Conservation (phyloP, 2,113 vertebrate species). For the Felis chaus region DNA sequence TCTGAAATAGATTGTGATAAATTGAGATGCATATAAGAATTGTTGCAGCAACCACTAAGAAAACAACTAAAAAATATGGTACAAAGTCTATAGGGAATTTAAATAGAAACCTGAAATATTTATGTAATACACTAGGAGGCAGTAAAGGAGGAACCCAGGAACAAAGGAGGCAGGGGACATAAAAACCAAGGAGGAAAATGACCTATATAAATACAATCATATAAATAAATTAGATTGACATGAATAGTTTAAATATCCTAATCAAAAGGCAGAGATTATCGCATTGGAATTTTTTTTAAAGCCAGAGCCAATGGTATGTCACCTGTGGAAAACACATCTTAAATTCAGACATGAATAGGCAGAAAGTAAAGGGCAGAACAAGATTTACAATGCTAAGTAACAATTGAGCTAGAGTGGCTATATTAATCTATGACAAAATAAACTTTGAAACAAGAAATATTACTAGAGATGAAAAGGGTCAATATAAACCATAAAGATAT, state of each 20-base stretch:
- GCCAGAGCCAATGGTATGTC: not conserved
- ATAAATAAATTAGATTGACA: not conserved
- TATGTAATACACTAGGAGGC: not conserved
- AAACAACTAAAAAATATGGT: not conserved
- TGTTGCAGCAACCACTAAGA: not conserved
- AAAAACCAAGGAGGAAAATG: not conserved
- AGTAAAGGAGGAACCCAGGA: not conserved
- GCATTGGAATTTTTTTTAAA: not conserved
- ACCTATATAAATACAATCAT: not conserved
- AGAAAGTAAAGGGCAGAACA: not conserved
- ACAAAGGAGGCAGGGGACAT: not conserved
- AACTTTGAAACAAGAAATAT: not conserved
- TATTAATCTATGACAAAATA: not conserved
- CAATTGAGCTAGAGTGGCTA: not conserved
- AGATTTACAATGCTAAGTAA: not conserved
- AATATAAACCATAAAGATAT: not conserved
- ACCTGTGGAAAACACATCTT: not conserved
- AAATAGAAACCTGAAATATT: not conserved
- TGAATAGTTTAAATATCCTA: not conserved
- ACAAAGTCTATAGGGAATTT: not conserved
- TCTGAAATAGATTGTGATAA: not conserved
- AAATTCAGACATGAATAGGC: not conserved
- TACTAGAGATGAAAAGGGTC: not conserved
- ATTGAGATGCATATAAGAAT: not conserved
- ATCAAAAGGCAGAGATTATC: not conserved